Conservation (phyloP, 2,888 invertebrate species). For the Pammene aurita region DNA sequence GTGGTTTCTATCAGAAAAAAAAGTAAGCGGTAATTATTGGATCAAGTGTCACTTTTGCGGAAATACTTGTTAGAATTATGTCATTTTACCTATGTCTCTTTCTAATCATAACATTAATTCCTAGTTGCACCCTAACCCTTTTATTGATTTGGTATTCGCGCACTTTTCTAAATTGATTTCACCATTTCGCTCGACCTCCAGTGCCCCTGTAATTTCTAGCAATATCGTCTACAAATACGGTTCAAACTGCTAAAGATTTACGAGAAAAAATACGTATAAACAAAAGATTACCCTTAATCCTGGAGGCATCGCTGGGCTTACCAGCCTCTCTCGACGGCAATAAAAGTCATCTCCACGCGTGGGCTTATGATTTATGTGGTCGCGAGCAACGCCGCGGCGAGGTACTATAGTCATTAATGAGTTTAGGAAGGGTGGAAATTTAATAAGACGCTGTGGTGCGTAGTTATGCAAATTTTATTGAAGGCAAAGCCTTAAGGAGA, state of each 20-base stretch:
- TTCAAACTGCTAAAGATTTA: slow-evolving; percentile 44
- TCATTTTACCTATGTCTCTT: too few species aligned
- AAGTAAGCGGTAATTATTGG: too few species aligned
- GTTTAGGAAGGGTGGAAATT: slow-evolving; percentile 80
- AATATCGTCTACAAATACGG: slow-evolving; percentile 33
- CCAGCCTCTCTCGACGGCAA: slow-evolving; percentile 69
- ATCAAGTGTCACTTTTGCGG: too few species aligned
- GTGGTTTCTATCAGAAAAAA: too few species aligned
- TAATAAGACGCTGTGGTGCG: slow-evolving; percentile 81
- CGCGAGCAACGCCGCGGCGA: slow-evolving; percentile 70
- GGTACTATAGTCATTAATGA: slow-evolving; percentile 81
- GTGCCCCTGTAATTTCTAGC: background rate
- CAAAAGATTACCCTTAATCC: slow-evolving; percentile 71
- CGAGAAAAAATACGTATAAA: slow-evolving; percentile 62
- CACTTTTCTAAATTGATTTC: too few species aligned
- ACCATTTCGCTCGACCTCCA: background rate
- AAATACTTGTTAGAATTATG: too few species aligned
- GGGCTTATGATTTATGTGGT: slow-evolving; percentile 71
- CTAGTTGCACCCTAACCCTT: too few species aligned
- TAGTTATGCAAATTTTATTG: slow-evolving; percentile 83
- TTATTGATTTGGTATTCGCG: too few species aligned
- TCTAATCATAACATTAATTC: too few species aligned
- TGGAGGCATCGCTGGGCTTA: slow-evolving; percentile 58
- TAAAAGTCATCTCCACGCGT: slow-evolving; percentile 67
- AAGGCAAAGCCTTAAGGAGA: slow-evolving; percentile 69